phyloP scores from a whole-genome alignment of 2,113 vertebrate genomes.

The Protobothrops flavoviridis region DNA sequence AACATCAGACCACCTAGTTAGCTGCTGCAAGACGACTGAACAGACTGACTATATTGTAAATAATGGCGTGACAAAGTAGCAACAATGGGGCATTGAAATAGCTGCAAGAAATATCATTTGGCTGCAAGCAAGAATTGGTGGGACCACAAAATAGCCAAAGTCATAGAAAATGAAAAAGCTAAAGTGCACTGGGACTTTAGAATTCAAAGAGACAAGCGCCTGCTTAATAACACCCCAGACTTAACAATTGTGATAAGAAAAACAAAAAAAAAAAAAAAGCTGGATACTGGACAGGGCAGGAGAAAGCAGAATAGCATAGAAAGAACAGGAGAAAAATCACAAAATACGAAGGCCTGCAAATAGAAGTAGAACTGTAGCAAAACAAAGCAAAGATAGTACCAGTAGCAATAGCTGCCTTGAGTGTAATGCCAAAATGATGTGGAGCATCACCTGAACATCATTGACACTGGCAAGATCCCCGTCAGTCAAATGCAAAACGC shows the following conservation, averaged over 20 bases:
- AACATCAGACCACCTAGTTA: neutral
- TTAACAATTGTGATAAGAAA: neutral
- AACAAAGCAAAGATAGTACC: neutral
- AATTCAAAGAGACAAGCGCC: neutral
- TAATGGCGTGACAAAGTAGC: neutral
- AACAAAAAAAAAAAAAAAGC: neutral
- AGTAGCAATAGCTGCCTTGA: neutral
- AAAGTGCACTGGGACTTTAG: neutral
- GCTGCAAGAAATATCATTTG: neutral
- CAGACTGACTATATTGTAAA: neutral
- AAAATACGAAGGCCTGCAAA: neutral
- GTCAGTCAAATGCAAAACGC: neutral
- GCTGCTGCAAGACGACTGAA: neutral
- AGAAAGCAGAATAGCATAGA: neutral
- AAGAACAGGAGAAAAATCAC: neutral
- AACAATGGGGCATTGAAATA: neutral
- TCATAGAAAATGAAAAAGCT: neutral
- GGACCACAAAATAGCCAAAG: too few relatives aligned
- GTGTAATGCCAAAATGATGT: neutral
- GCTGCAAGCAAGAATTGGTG: neutral
- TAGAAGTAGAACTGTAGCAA: neutral
- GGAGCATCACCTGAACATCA: neutral
- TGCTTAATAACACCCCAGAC: neutral
- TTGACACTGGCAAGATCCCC: neutral
- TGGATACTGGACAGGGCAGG: neutral